A percentile compares a stretch with the other conserved stretches of the same genome.
Conservation (phyloP, 2,113 vertebrate genomes). For the Eupsittula cactorum region DNA sequence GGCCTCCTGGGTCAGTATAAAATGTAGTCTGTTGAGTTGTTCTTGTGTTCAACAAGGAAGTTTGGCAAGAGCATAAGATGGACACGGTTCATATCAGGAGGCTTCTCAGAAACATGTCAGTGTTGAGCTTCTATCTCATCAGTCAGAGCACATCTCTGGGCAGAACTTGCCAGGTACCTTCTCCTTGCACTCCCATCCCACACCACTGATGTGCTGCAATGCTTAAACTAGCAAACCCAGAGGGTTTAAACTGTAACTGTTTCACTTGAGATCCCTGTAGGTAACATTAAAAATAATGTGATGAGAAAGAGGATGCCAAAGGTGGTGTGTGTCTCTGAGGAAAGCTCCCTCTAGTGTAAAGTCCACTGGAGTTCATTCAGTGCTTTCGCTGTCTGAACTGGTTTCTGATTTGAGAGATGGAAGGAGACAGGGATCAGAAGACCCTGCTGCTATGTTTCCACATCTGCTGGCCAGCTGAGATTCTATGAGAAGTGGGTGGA, state of each 20-base stretch:
- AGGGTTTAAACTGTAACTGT: background rate
- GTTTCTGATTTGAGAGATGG: background rate
- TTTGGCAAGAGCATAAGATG: background rate
- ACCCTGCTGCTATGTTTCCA: background rate
- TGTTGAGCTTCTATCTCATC: background rate
- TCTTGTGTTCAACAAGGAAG: background rate
- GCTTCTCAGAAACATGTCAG: background rate
- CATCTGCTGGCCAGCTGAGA: background rate
- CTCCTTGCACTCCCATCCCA: background rate
- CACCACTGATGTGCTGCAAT: background rate
- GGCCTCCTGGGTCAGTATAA: background rate
- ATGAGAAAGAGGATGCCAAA: background rate
- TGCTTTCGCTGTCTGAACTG: background rate
- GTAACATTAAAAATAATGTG: background rate
- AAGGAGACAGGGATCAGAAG: background rate
- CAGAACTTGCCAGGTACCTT: background rate
- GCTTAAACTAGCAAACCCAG: background rate
- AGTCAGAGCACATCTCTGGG: background rate
- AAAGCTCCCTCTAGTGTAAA: constrained; percentile 47
- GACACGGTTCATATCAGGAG: accelerated
- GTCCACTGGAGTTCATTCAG: background rate
- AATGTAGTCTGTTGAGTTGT: background rate
- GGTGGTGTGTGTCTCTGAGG: background rate
- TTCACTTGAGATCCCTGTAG: background rate
- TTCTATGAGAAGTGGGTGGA: background rate